phyloP scores from a whole-genome alignment of 2,797 vertebrate species.

The Peromyscus melanophrys region DNA sequence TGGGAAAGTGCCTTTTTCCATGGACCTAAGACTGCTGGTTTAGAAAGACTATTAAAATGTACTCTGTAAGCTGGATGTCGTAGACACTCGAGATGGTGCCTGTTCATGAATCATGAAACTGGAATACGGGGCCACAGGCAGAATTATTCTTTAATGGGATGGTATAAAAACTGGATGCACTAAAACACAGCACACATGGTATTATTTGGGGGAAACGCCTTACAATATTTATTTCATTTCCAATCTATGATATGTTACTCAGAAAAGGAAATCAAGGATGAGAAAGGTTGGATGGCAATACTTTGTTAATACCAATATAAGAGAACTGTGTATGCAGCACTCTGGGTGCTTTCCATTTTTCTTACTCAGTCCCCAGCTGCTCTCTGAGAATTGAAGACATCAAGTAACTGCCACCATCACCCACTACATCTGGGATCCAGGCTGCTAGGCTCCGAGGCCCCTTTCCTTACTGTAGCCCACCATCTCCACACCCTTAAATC shows the following conservation, averaged over 20 bases:
- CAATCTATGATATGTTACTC: neutral
- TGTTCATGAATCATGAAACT: neutral
- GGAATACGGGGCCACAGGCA: neutral
- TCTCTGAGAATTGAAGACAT: neutral
- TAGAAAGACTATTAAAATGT: neutral
- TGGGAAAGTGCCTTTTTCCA: neutral
- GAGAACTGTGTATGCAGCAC: neutral
- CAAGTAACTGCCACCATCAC: neutral
- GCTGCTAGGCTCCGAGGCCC: accelerated
- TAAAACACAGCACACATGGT: neutral
- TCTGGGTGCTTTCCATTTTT: neutral
- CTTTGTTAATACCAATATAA: neutral
- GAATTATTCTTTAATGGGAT: slow-evolving; percentile 25
- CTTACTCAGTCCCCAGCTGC: neutral
- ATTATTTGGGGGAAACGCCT: neutral
- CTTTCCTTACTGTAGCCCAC: neutral
- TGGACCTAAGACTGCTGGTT: neutral
- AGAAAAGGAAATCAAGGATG: neutral
- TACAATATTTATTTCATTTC: slow-evolving; percentile 25
- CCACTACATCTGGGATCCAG: neutral
- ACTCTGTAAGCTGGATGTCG: neutral
- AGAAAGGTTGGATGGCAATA: neutral
- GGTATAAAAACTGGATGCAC: neutral
- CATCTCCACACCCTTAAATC: accelerated
- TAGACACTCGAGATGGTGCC: neutral